phyloP scores from a whole-genome alignment of 2,888 invertebrate species.

The Leucozona laternaria region DNA sequence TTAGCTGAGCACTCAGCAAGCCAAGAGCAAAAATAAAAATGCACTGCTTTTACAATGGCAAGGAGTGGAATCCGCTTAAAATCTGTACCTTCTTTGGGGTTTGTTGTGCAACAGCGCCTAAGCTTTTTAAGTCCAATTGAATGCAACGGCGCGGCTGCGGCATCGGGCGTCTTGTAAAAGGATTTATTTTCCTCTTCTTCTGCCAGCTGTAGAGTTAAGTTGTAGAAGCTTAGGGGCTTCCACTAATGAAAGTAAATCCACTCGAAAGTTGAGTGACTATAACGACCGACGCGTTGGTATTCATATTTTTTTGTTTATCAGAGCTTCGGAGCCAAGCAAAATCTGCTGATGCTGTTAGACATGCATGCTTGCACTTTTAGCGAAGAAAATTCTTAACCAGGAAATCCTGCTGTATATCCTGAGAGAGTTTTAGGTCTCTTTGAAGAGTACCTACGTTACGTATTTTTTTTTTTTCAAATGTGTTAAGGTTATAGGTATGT shows the following conservation, averaged over 20 bases:
- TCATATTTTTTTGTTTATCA: not conserved
- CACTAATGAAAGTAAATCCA: slow-evolving; percentile 63
- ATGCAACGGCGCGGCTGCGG: not conserved
- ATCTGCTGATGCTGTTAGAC: slow-evolving; percentile 18
- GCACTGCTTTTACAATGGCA: slow-evolving; percentile 27
- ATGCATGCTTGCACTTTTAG: slow-evolving; percentile 45
- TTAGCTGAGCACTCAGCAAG: slow-evolving; percentile 21
- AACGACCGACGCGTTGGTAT: not conserved
- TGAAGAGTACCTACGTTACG: not conserved
- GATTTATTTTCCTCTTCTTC: slow-evolving; percentile 4
- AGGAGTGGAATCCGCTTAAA: slow-evolving; percentile 50
- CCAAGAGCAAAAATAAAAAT: slow-evolving; percentile 24
- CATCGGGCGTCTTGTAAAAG: slow-evolving; percentile 21
- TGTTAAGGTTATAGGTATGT: slow-evolving; percentile 1
- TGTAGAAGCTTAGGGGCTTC: slow-evolving; percentile 28
- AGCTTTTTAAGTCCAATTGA: slow-evolving; percentile 45
- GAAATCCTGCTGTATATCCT: slow-evolving; percentile 45
- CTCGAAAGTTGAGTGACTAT: slow-evolving; percentile 28
- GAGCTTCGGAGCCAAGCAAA: slow-evolving; percentile 14
- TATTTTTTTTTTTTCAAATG: not conserved
- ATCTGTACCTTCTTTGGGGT: slow-evolving; percentile 27
- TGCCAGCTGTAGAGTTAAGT: not conserved
- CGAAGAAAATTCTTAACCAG: slow-evolving; percentile 18
- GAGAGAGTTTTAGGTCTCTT: slow-evolving; percentile 1
- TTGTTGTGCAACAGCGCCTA: slow-evolving; percentile 51